These are phyloP conservation scores for Stylophora pistillata DNA, from an alignment of 64 coral and sea anemone species.

Conservation along the genomic window DNA sequence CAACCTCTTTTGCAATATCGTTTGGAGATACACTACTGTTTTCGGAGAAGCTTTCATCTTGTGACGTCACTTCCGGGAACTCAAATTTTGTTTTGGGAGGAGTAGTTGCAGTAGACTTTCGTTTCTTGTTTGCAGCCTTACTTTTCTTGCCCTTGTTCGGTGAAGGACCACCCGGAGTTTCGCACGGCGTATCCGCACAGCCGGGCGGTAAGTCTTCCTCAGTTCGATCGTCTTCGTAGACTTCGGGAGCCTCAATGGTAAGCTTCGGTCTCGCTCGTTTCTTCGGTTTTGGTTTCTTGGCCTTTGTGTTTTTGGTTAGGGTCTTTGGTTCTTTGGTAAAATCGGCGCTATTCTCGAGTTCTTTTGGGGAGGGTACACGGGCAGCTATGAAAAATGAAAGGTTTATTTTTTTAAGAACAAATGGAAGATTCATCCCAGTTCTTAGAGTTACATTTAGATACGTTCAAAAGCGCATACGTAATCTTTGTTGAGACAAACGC, in stretches of 20 bases:
- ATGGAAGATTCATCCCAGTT: background rate
- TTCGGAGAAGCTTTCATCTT: slow-evolving; percentile 12
- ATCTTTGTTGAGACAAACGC: too few relatives aligned
- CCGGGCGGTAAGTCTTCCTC: slow-evolving; percentile 40
- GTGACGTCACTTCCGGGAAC: slow-evolving; percentile 42
- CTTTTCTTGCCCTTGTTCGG: slow-evolving; percentile 51
- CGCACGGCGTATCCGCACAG: background rate
- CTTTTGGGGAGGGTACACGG: background rate
- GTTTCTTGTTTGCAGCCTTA: slow-evolving; percentile 53
- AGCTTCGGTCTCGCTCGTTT: slow-evolving; percentile 41
- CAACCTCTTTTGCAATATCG: slow-evolving; percentile 42
- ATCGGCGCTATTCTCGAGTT: slow-evolving; percentile 6
- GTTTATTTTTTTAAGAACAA: background rate
- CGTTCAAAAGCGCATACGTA: too few relatives aligned
- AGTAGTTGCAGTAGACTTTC: background rate
- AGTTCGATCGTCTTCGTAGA: background rate
- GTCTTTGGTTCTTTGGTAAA: slow-evolving; percentile 5
- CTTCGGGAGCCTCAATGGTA: slow-evolving; percentile 10
- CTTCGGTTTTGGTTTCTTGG: slow-evolving; percentile 35
- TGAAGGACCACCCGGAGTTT: background rate
- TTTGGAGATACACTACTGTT: slow-evolving; percentile 18
- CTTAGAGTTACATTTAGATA: too few relatives aligned
- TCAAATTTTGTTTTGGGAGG: slow-evolving; percentile 19
- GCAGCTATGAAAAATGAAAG: slow-evolving; percentile 13
- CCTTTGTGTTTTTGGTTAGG: slow-evolving; percentile 1